Conservation (phyloP, 2,888 invertebrate genomes). For the Drosophila prostipennis region DNA sequence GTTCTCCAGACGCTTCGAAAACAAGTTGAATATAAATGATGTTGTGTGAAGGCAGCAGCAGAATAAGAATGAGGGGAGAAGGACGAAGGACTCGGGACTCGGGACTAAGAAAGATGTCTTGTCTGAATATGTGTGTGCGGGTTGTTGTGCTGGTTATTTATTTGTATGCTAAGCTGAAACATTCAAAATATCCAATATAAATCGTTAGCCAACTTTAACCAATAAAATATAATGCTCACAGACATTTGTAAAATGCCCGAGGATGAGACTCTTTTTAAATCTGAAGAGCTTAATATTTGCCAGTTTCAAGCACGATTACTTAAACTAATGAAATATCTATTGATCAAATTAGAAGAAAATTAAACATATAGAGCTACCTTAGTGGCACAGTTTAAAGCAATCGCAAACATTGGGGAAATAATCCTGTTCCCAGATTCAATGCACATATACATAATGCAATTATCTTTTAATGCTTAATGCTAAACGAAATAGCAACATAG, state of each 20-base stretch:
- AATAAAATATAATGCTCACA: conserved; percentile 67
- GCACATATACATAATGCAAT: conserved; percentile 8
- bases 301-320: not conserved
- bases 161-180: conserved; percentile 66
- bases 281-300: not conserved
- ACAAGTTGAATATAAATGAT: conserved; percentile 80
- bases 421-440: not conserved
- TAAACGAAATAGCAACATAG: conserved; percentile 6
- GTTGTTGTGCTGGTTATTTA: conserved; percentile 54
- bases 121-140: conserved; percentile 2
- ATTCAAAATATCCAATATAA: conserved; percentile 71
- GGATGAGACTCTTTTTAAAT: not conserved
- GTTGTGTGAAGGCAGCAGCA: conserved; percentile 61
- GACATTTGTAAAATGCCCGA: conserved; percentile 42
- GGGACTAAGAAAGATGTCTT: conserved; percentile 59
- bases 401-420: not conserved
- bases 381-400: not conserved
- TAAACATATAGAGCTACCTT: not conserved
- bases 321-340: not conserved
- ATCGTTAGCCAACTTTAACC: conserved; percentile 68
- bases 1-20: conserved; percentile 72
- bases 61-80: conserved; percentile 24
- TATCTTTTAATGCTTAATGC: conserved; percentile 16
- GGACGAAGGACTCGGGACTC: conserved; percentile 25
- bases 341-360: not conserved